Conservation (phyloP, 2,888 invertebrate genomes). For the Synergus umbraculus region DNA sequence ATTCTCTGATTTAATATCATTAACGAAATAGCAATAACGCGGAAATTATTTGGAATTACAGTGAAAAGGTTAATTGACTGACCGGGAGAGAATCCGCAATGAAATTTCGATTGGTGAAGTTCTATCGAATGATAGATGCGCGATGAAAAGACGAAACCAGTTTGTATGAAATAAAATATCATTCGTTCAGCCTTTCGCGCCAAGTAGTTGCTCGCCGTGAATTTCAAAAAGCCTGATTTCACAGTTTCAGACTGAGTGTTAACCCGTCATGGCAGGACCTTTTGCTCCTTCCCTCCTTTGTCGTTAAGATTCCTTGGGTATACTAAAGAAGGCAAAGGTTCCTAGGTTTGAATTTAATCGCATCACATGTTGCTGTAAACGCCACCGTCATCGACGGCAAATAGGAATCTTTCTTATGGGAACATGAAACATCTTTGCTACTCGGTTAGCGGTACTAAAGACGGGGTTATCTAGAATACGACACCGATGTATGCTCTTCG, state of each 20-base stretch:
- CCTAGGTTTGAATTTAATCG: slow-evolving; percentile 29
- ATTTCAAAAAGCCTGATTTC: slow-evolving; percentile 21
- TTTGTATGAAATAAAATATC: neutral
- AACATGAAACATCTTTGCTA: slow-evolving; percentile 25
- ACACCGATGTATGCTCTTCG: slow-evolving; percentile 11
- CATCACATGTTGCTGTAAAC: slow-evolving; percentile 10
- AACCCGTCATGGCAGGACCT: slow-evolving; percentile 28
- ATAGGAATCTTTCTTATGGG: slow-evolving; percentile 29
- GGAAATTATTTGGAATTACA: neutral
- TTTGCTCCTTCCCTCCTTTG: slow-evolving; percentile 15
- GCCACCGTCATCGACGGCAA: slow-evolving; percentile 20
- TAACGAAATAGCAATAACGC: neutral
- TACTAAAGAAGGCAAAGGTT: slow-evolving; percentile 17
- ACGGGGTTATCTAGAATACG: neutral
- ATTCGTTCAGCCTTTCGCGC: neutral
- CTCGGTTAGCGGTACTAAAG: slow-evolving; percentile 32
- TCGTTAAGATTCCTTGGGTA: slow-evolving; percentile 11
- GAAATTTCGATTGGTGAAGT: slow-evolving; percentile 4
- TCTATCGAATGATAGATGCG: slow-evolving; percentile 27
- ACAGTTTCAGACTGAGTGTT: slow-evolving; percentile 9
- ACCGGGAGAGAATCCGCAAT: neutral
- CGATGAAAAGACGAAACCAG: slow-evolving; percentile 22
- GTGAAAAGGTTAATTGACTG: neutral
- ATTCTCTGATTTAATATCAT: neutral
- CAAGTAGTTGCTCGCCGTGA: slow-evolving; percentile 1